Conservation (phyloP, 2,888 invertebrate genomes). For the Rotaria magnacalcarata region DNA sequence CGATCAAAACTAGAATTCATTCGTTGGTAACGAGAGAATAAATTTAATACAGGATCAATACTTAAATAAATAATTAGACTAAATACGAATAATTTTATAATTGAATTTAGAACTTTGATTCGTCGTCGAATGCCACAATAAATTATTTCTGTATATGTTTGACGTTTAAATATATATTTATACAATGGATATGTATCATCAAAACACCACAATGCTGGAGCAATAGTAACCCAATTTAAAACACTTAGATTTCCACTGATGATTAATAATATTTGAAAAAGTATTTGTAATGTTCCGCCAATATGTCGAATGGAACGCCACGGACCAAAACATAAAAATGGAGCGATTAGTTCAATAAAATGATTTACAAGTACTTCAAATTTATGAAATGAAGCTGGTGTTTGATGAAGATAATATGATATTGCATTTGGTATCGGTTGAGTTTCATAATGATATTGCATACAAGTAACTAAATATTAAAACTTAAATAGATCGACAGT, state of each 20-base stretch:
- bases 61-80: constrained; percentile 57
- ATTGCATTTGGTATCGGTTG: constrained; percentile 61
- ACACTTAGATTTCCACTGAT: constrained; percentile 60
- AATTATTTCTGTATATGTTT: background rate
- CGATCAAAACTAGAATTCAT: constrained; percentile 61
- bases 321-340: constrained; percentile 54
- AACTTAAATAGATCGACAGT: too few species aligned
- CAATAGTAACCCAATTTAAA: constrained; percentile 60
- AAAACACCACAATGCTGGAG: constrained; percentile 59
- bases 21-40: constrained; percentile 56
- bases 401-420: constrained; percentile 59
- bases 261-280: constrained; percentile 59
- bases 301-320: constrained; percentile 51
- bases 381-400: constrained; percentile 56
- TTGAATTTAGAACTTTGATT: background rate
- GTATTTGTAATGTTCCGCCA: constrained; percentile 58
- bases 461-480: constrained; percentile 54
- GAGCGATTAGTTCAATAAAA: constrained; percentile 58
- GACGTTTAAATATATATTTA: constrained; percentile 26
- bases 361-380: constrained; percentile 59
- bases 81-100: constrained; percentile 52
- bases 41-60: constrained; percentile 59
- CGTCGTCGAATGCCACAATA: background rate
- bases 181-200: constrained; percentile 53
- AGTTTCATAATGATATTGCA: constrained; percentile 59